These are phyloP conservation scores for Atractosteus spatula DNA, from an alignment of 2,113 vertebrate species.

Conservation along the genomic window DNA sequence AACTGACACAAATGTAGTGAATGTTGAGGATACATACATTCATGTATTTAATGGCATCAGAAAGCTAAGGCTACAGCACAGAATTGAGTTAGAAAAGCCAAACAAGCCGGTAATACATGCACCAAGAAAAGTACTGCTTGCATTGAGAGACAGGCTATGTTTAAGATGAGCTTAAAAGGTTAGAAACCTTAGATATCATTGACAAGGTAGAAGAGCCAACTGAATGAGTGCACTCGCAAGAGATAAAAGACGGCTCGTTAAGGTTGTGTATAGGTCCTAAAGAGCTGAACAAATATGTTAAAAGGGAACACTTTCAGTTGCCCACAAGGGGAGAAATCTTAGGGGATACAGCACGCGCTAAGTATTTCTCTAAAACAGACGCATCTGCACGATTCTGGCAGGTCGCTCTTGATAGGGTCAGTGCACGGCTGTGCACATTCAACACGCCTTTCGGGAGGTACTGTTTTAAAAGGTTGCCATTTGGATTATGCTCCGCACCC, in stretches of 20 bases:
- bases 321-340: slow-evolving; percentile 9
- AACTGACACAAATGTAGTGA: background rate
- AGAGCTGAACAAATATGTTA: slow-evolving; percentile 8
- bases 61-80: background rate
- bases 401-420: background rate
- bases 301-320: slow-evolving; percentile 16
- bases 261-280: slow-evolving; percentile 16
- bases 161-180: background rate
- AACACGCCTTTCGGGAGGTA: slow-evolving; percentile 18
- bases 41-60: background rate
- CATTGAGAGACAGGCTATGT: background rate
- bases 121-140: background rate
- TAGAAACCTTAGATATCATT: slow-evolving; percentile 5
- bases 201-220: slow-evolving; percentile 18
- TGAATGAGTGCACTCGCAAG: slow-evolving; percentile 17
- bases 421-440: slow-evolving; percentile 13
- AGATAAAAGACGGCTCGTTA: slow-evolving; percentile 8
- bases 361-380: background rate
- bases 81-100: background rate
- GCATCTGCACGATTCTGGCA: background rate
- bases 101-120: background rate
- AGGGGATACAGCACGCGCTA: slow-evolving; percentile 8
- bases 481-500: slow-evolving; percentile 9
- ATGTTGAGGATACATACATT: background rate
- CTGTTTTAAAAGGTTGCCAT: slow-evolving; percentile 12